A percentile compares a stretch with the other conserved stretches of the same genome.
phyloP scores from a whole-genome alignment of 2,888 invertebrate species.

The Scaptomyza cyrtandrae region DNA sequence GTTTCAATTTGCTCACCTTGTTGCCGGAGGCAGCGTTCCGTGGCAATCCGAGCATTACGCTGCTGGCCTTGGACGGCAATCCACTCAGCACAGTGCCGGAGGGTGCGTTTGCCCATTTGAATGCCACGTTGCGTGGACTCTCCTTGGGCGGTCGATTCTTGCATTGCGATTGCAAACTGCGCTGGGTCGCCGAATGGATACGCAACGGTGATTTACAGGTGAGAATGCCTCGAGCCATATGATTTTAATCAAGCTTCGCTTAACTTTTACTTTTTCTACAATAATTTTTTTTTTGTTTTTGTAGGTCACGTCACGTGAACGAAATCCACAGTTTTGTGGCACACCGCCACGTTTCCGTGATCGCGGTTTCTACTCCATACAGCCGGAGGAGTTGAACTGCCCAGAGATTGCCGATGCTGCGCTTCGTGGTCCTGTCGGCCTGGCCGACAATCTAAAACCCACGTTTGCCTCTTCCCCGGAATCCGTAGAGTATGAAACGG shows the following conservation, averaged over 20 bases:
- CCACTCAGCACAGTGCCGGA: conserved; percentile 93
- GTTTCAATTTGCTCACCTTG: conserved; percentile 94
- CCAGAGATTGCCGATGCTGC: conserved; percentile 86
- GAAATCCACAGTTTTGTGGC: conserved; percentile 96
- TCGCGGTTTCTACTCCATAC: conserved; percentile 94
- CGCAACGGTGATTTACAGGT: conserved; percentile 93
- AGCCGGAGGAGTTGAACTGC: conserved; percentile 90
- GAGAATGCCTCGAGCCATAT: conserved; percentile 24
- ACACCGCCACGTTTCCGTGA: conserved; percentile 92
- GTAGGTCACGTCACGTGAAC: conserved; percentile 92
- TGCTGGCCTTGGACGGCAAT: conserved; percentile 95
- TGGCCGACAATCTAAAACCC: conserved; percentile 84
- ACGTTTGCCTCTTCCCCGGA: conserved; percentile 75
- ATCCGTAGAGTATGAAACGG: conserved; percentile 60
- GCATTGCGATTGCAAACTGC: conserved; percentile 93
- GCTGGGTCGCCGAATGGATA: conserved; percentile 97
- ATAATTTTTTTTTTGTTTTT: neutral
- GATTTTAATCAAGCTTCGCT: neutral
- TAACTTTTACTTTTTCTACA: neutral
- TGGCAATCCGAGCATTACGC: conserved; percentile 92
- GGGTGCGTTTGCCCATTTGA: conserved; percentile 91
- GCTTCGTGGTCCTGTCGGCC: conserved; percentile 83
- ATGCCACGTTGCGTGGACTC: conserved; percentile 92
- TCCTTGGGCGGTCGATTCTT: conserved; percentile 95
- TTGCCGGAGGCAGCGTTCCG: conserved; percentile 92